Conservation (phyloP, 1,140 invertebrate species). For the Ceratosolen solmsi region DNA sequence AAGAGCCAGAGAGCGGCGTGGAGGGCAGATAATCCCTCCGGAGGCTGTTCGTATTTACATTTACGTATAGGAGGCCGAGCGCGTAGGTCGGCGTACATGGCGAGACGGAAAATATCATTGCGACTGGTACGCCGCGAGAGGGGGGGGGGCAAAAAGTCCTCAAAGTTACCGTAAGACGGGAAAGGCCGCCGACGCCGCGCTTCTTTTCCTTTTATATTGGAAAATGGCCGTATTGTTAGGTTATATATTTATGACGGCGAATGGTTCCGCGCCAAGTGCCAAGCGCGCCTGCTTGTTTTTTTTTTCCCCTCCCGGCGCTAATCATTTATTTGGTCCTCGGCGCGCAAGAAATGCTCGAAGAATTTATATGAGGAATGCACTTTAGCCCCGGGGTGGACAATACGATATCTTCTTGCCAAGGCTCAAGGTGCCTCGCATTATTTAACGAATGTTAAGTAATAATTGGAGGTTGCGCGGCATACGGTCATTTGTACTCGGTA, state of each 20-base stretch:
- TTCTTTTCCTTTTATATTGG: background rate
- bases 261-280: background rate
- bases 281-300: background rate
- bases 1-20: too few relatives aligned
- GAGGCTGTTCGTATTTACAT: conserved; percentile 27
- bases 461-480: background rate
- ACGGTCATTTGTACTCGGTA: background rate
- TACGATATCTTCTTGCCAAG: background rate
- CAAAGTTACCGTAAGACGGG: background rate
- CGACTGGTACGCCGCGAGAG: conserved; percentile 23
- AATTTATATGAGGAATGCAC: conserved; percentile 1
- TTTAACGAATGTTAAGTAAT: conserved; percentile 9
- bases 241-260: background rate
- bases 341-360: background rate
- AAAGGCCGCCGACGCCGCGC: background rate
- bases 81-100: conserved; percentile 6
- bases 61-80: background rate
- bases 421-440: background rate
- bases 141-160: conserved; percentile 8
- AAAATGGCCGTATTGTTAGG: conserved; percentile 4
- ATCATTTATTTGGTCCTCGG: conserved; percentile 1
- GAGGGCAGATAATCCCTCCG: background rate
- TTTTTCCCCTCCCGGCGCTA: background rate
- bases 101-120: conserved; percentile 40
- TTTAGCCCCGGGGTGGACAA: background rate